phyloP scores from a whole-genome alignment of 2,888 invertebrate genomes.

The Muschampia plurimacula region DNA sequence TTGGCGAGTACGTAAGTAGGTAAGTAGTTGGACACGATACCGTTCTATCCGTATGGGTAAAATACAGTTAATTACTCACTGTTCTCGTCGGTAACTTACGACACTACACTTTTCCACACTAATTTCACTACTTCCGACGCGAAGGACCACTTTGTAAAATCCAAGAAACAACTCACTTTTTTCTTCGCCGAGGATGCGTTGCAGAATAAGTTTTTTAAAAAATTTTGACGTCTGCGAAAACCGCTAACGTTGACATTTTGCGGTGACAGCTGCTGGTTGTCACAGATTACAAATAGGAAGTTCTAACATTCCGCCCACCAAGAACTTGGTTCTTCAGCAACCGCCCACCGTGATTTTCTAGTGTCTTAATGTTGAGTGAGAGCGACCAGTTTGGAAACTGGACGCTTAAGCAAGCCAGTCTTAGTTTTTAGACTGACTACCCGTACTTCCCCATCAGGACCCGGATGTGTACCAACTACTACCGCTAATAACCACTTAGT shows the following conservation, averaged over 20 bases:
- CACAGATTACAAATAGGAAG: background rate
- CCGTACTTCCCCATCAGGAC: constrained; percentile 17
- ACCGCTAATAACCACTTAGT: background rate
- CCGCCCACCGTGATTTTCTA: constrained; percentile 25
- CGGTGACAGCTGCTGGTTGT: background rate
- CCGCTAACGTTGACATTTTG: no score
- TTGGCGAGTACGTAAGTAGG: background rate
- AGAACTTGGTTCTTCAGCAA: constrained; percentile 24
- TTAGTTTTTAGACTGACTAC: constrained; percentile 21
- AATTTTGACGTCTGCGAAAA: no score
- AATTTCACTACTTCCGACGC: no score
- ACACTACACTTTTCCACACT: no score
- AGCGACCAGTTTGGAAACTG: constrained; percentile 27
- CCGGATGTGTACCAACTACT: constrained; percentile 24
- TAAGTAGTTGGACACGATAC: constrained; percentile 4
- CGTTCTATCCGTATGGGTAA: constrained; percentile 1
- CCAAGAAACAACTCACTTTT: no score
- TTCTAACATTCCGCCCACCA: constrained; percentile 10
- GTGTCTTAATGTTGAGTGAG: constrained; percentile 4
- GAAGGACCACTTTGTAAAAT: no score
- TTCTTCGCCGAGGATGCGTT: no score
- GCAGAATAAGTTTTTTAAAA: no score
- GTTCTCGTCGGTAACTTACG: no score
- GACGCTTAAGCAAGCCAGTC: constrained; percentile 21
- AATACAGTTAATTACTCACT: no score